These are phyloP conservation scores for Ctenomys sociabilis DNA, from an alignment of 2,113 vertebrate species.

Conservation along the genomic window DNA sequence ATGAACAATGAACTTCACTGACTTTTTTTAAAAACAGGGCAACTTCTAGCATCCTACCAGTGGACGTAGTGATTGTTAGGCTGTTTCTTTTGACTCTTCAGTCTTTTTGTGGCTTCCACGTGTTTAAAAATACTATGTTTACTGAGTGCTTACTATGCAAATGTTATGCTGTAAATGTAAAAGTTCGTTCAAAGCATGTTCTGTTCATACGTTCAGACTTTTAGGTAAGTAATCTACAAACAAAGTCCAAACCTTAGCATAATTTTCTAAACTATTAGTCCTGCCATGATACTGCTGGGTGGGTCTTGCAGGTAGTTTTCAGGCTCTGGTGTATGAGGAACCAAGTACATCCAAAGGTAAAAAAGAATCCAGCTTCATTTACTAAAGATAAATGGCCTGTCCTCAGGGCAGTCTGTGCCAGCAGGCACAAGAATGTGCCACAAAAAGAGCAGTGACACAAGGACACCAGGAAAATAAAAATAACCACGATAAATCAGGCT, in stretches of 20 bases:
- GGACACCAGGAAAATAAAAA: not conserved
- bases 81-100: not conserved
- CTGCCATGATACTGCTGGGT: not conserved
- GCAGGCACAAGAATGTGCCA: not conserved
- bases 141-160: not conserved
- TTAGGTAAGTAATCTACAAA: not conserved
- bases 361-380: not conserved
- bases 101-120: not conserved
- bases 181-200: not conserved
- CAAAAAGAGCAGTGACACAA: too few relatives aligned
- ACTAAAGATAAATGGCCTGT: not conserved
- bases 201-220: not conserved
- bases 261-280: not conserved
- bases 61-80: not conserved
- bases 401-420: not conserved
- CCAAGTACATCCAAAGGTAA: not conserved
- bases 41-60: constrained; percentile 25
- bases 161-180: not conserved
- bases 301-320: too few relatives aligned
- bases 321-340: not conserved
- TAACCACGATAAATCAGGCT: not conserved
- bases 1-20: not conserved
- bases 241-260: not conserved
- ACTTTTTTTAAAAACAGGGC: not conserved
- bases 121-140: constrained; percentile 22